Evolutionary conservation across 2,113 vertebrate genomes (phyloP).

Genomic region (Sylvia atricapilla): DNA sequence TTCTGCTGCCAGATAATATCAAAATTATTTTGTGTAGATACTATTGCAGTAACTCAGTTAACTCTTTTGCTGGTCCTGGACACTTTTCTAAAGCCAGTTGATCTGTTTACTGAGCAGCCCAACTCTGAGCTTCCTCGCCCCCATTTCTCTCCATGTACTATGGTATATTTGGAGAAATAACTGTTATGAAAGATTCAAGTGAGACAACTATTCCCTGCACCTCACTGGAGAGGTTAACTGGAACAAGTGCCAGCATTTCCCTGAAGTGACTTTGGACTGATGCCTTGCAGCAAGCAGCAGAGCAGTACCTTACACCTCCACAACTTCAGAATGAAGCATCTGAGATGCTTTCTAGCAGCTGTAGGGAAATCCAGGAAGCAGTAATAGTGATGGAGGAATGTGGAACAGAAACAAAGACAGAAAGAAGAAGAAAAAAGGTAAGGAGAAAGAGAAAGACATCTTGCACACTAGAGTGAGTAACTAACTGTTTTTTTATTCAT

Average conservation of each 20-base stretch:
- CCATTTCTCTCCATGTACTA: not conserved
- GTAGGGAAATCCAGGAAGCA: not conserved
- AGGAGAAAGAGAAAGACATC: not conserved
- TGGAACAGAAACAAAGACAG: not conserved
- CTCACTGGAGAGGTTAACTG: not conserved
- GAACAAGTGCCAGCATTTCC: not conserved
- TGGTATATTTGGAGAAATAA: not conserved
- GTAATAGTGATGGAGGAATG: not conserved
- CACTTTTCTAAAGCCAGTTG: not conserved
- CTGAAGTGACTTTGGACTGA: not conserved
- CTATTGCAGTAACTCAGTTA: not conserved
- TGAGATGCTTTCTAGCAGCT: not conserved
- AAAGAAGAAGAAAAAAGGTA: not conserved
- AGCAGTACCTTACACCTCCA: not conserved
- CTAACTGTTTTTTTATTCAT: not conserved
- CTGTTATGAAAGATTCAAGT: not conserved
- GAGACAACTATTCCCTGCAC: not conserved
- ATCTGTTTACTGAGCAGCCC: rapidly evolving
- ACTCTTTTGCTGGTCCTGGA: no score
- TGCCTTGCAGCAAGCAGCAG: not conserved
- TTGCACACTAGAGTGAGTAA: not conserved
- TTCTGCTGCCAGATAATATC: not conserved
- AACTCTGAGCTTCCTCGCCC: not conserved
- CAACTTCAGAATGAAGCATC: not conserved
- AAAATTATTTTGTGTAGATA: not conserved